Base-by-base conservation (phyloP, 1,140 invertebrate species). In the Tachypleus tridentatus region DNA sequence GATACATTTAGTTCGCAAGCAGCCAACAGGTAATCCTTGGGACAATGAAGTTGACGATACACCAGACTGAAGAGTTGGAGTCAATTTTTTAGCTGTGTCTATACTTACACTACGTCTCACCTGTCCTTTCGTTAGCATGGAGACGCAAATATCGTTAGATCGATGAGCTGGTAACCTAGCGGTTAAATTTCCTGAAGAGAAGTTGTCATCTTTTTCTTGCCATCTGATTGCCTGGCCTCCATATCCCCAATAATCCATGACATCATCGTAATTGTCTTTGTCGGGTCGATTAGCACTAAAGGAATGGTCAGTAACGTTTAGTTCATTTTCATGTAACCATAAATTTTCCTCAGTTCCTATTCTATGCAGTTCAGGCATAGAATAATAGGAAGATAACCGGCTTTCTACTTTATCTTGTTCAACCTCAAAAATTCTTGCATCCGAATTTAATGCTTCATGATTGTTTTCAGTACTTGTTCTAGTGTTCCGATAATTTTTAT, bases 331-430 rank as follows among this genome's bases (percentile, higher is more conserved):
- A n/a, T 1, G n/a, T 8, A 54, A 7, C 53, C n/a, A 7, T n/a
- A 7, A 7, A n/a, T 54, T 54, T 8, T 54, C 53, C 53, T 8
- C 7, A n/a, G 7, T n/a, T 8, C 48, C 49, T n/a, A 69, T 48
- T 11, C 60, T 65, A 9, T 64, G 56, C 5, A 73, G 60, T 60
- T 73, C 70, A 9, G 72, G 72, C 72, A 73, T 73, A 5, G 72
- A 73, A 60, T 69, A 72, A 64, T 70, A 73, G 5, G 72, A 69
- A 60, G 72, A 60, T 6, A 67, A 49, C 9, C 61, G 58, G 3
- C 62, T 54, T 49, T 66, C 65, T 3, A 50, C 7, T 47, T 60
- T 48, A 5, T 63, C 60, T 11, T 51, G 50, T 50, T 62, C 61
- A 11, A 57, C 29, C 61, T 66, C n/a, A 52, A 64, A 11, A 52